Evolutionary conservation across 2,113 vertebrate species (phyloP), one percentile per base, ranked within the genome.

Genomic region (Dasypus novemcinctus): DNA sequence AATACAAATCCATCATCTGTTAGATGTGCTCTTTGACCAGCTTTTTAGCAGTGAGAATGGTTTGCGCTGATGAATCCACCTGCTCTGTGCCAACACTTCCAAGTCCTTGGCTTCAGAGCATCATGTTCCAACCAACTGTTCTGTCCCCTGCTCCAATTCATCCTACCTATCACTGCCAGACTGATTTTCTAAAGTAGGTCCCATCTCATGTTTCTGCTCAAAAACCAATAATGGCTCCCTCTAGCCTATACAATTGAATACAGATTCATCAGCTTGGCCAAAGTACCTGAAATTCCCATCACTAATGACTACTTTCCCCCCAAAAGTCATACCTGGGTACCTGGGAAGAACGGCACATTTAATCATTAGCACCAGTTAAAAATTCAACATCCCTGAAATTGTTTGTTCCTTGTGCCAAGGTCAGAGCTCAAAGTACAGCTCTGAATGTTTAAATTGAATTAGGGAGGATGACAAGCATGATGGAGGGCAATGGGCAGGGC

Each of bases 51-150:
- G 84, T 0, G 14, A 95, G 92, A 87, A 90, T 79, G 95, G 84
- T 54, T 59, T 64, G 29, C 92, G 85, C 85, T 78, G 91, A 94
- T 90, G 87, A 92, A 95, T 64, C 93, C 66, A 81, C 92, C 38
- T 90, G 72, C 57, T 95, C 41, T 3, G 38, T 95, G 95, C 96
- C 96, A 95, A 75, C 76, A 49, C 79, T 88, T 87, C 71, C 94
- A 81, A 93, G 95, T 31, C 95, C 76, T 95, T 72, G 95, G 96
- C 96, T 96, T 88, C 52, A 23, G 14, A 27, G 90, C 81, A 90
- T 54, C 27, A 8, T 49, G 88, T 81, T 87, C 76, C 87, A 90
- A 97, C 97, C 96, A 97, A 95, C 92, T 95, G 97, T 97, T 96
- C 94, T 87, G 87, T 92, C 85, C 61, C 68, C 88, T 27, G 76